Conservation (phyloP, 2,797 vertebrate species). For the Rhadinocentrus ornatus region DNA sequence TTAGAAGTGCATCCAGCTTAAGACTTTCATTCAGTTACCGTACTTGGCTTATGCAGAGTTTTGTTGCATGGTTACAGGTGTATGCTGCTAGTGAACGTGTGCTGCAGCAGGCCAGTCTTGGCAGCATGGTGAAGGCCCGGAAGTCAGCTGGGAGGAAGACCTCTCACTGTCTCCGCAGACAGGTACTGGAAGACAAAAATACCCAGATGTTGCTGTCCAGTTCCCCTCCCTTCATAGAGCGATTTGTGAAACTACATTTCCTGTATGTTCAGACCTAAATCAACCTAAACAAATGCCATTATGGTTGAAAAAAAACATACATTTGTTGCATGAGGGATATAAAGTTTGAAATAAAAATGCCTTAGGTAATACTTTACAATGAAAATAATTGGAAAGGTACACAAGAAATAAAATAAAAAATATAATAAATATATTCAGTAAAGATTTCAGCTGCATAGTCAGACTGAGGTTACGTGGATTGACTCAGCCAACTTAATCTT, state of each 20-base stretch:
- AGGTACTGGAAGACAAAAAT: slow-evolving; percentile 68
- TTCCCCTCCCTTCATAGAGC: not conserved
- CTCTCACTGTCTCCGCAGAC: slow-evolving; percentile 74
- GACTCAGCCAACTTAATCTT: not conserved
- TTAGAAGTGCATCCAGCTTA: not conserved
- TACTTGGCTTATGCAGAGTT: slow-evolving; percentile 43
- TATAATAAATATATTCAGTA: not conserved
- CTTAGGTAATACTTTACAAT: too few relatives aligned
- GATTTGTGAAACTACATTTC: slow-evolving; percentile 18
- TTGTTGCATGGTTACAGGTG: slow-evolving; percentile 69
- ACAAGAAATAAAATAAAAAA: not conserved
- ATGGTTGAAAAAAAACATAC: too few relatives aligned
- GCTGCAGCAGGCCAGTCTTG: slow-evolving; percentile 57
- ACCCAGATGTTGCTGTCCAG: slow-evolving; percentile 13
- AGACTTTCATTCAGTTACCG: not conserved
- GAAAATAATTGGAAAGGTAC: too few relatives aligned
- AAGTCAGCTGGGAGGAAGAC: slow-evolving; percentile 80
- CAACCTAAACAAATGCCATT: not conserved
- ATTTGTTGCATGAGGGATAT: too few relatives aligned
- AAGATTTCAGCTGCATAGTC: not conserved
- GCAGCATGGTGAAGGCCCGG: slow-evolving; percentile 81
- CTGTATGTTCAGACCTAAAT: slow-evolving; percentile 5
- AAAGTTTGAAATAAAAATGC: too few relatives aligned
- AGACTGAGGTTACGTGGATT: not conserved
- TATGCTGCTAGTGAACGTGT: slow-evolving; percentile 55